Conservation (phyloP, 2,113 vertebrate genomes). For the Entelurus aequoreus region DNA sequence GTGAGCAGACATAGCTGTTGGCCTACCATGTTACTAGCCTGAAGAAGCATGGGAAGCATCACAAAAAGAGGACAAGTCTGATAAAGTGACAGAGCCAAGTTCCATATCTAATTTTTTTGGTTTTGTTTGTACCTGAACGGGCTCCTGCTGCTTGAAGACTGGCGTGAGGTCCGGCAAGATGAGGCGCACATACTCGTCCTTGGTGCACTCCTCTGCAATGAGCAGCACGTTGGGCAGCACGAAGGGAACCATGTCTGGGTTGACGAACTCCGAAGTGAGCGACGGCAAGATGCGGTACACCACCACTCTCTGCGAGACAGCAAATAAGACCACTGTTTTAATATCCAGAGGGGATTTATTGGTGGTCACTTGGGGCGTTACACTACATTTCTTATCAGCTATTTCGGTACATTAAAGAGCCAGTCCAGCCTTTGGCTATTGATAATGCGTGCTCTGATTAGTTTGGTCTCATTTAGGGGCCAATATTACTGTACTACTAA, state of each 20-base stretch:
- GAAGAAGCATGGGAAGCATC: constrained; percentile 83
- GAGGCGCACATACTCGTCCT: constrained; percentile 90
- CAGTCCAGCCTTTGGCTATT: no score
- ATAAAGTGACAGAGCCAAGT: constrained; percentile 20
- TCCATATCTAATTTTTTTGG: not conserved
- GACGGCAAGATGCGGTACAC: constrained; percentile 89
- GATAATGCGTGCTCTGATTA: no score
- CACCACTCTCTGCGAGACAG: constrained; percentile 82
- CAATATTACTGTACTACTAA: no score
- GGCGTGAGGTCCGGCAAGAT: constrained; percentile 92
- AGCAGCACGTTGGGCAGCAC: constrained; percentile 95
- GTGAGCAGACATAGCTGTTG: constrained; percentile 32
- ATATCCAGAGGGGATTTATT: not conserved
- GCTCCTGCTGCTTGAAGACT: constrained; percentile 97
- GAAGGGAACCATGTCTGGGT: constrained; percentile 98
- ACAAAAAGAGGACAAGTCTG: constrained; percentile 61
- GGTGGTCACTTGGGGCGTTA: no score
- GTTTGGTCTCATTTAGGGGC: no score
- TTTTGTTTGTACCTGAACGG: constrained; percentile 81
- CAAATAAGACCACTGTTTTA: not conserved
- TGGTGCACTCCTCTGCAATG: constrained; percentile 96
- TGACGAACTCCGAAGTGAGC: constrained; percentile 92
- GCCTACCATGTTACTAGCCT: constrained; percentile 99
- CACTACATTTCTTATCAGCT: not conserved
- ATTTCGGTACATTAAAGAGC: no score